A percentile compares a stretch with the other conserved stretches of the same genome.
Evolutionary conservation across 2,113 vertebrate genomes (phyloP).

Genomic region (Hoplias malabaricus): DNA sequence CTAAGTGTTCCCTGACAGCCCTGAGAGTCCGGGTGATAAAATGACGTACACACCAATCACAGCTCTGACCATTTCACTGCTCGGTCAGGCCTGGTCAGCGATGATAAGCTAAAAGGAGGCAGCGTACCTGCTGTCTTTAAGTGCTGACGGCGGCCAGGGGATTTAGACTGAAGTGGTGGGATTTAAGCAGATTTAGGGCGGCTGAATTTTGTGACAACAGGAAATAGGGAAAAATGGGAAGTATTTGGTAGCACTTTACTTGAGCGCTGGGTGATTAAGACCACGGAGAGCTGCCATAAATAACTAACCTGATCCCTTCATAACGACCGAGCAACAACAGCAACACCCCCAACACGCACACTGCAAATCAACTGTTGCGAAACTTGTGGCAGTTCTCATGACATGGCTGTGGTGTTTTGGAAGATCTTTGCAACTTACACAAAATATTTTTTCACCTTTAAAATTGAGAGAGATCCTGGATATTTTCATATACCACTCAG

Average conservation of each 20-base stretch:
- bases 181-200: conserved; percentile 23
- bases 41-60: conserved; percentile 33
- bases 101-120: conserved; percentile 37
- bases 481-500: background rate
- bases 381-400: background rate
- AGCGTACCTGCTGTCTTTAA: conserved; percentile 30
- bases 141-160: conserved; percentile 9
- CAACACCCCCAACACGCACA: background rate
- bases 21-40: conserved; percentile 37
- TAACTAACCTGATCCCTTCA: conserved; percentile 11
- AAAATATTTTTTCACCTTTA: too few species aligned
- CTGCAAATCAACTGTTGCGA: background rate
- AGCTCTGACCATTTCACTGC: conserved; percentile 24
- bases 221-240: conserved; percentile 18
- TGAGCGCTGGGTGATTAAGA: conserved; percentile 27
- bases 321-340: background rate
- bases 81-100: conserved; percentile 18
- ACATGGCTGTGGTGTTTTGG: background rate
- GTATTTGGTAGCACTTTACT: conserved; percentile 33
- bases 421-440: background rate
- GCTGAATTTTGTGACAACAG: conserved; percentile 25
- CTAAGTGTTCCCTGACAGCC: conserved; percentile 38
- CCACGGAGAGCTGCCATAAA: conserved; percentile 22
- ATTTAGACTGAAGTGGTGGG: conserved; percentile 7
- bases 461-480: too few species aligned